Base-by-base conservation (phyloP, 2,888 invertebrate genomes). In the Plagodis pulveraria region DNA sequence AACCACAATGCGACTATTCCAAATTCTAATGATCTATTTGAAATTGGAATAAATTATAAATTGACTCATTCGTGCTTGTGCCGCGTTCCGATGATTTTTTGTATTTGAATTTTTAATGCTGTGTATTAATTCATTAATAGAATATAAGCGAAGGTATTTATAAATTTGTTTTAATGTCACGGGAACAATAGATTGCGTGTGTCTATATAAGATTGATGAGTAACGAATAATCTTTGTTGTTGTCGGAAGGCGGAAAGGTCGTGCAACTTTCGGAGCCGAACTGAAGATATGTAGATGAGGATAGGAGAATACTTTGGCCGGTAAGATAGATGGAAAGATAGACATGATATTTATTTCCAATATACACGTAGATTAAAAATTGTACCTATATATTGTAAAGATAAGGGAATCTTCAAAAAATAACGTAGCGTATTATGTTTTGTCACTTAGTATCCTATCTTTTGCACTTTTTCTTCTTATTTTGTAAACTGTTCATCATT, bases 131-230 rank as follows among this genome's bases (percentile, higher is more conserved):
- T 80, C 84, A 81, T 81, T 83, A 80, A 80, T 82, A 82, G 81
- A 74, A 77, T 74, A 77, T 82, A 79, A 75, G 78, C 78, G 78
- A 40, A 75, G 76, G 86, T 88, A 90, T 91, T 88, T 90, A 87
- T 91, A 89, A 84, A 81, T 86, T 86, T 80, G 78, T 87, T 59
- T 84, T 91, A 91, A 91, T 91, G 91, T 90, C 91, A 90, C 85
- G 86, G 82, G 87, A 89, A 91, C 91, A 91, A 91, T 89, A 82
- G 83, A 83, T 83, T 82, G 80, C 77, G 80, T 77, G 81, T 81
- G 85, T 90, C 89, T 88, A 88, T 89, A 86, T 80, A 77, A 89
- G 89, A 91, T 91, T 88, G 89, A 89, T 90, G 89, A 88, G 87
- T 83, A 88, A 87, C 84, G 76, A 86, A 82, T 89, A 87, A 88